phyloP scores from a whole-genome alignment of 1,140 invertebrate genomes.

The Drosophila baimaii region DNA sequence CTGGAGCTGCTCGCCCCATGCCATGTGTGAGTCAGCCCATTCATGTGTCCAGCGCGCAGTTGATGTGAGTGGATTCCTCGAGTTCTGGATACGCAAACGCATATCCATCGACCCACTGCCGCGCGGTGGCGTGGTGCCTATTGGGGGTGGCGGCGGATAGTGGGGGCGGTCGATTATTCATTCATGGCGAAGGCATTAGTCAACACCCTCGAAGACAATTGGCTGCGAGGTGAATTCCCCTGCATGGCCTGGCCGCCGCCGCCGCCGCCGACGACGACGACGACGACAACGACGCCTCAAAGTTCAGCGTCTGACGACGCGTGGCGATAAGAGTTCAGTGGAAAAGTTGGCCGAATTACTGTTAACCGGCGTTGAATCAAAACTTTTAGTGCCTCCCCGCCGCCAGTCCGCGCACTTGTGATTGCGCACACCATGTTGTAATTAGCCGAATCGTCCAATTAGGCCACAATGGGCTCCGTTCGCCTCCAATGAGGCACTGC shows the following conservation, averaged over 20 bases:
- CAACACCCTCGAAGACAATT: slow-evolving; percentile 44
- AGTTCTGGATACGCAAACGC: slow-evolving; percentile 20
- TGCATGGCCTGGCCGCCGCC: not conserved
- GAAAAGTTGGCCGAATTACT: slow-evolving; percentile 49
- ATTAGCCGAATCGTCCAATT: slow-evolving; percentile 19
- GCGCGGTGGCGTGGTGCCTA: not conserved
- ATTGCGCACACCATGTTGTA: slow-evolving; percentile 11
- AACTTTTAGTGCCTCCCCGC: slow-evolving; percentile 12
- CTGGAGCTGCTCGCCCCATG: too few relatives aligned
- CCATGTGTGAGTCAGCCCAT: slow-evolving; percentile 38
- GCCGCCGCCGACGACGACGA: too few relatives aligned
- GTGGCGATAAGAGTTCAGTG: slow-evolving; percentile 46
- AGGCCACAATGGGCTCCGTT: not conserved
- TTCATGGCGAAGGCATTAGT: slow-evolving; percentile 45
- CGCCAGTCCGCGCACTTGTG: too few relatives aligned
- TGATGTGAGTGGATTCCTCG: slow-evolving; percentile 20
- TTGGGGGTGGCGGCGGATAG: not conserved
- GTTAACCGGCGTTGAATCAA: slow-evolving; percentile 49
- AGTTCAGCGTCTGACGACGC: slow-evolving; percentile 47
- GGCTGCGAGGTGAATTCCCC: slow-evolving; percentile 40
- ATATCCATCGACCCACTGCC: slow-evolving; percentile 17
- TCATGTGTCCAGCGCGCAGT: slow-evolving; percentile 15
- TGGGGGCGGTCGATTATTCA: slow-evolving; percentile 44
- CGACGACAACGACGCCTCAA: slow-evolving; percentile 14
- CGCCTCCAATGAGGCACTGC: not conserved